phyloP scores from a whole-genome alignment of 2,888 invertebrate genomes.

The Sminthurinus aureus region DNA sequence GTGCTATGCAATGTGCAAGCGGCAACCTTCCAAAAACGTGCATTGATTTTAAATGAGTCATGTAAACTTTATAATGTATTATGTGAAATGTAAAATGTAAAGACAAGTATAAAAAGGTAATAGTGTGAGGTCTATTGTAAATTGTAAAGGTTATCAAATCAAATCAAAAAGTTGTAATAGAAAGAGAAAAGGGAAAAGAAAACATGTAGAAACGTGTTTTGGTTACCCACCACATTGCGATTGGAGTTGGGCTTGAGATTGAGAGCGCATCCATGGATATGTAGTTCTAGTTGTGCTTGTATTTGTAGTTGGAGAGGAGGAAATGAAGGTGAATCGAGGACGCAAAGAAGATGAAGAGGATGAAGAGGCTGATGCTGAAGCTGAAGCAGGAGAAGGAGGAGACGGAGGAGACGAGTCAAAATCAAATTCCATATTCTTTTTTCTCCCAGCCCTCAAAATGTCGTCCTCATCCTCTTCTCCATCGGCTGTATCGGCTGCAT shows the following conservation, averaged over 20 bases:
- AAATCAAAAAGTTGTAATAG: background rate
- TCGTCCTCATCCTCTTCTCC: background rate
- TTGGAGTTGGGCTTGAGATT: background rate
- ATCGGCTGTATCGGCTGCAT: background rate
- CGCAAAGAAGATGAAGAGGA: background rate
- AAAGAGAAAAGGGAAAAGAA: background rate
- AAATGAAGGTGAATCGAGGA: conserved; percentile 1
- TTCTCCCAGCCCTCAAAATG: background rate
- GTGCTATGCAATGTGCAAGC: too few species aligned
- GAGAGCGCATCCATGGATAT: conserved; percentile 37
- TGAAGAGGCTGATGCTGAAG: background rate
- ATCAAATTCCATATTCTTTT: conserved; percentile 12
- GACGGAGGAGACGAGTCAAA: conserved; percentile 17
- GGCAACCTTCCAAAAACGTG: too few species aligned
- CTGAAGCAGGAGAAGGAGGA: background rate
- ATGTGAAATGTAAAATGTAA: too few species aligned
- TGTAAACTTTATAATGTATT: too few species aligned
- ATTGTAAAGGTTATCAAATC: too few species aligned
- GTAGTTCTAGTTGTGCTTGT: background rate
- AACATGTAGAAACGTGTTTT: background rate
- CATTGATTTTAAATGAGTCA: too few species aligned
- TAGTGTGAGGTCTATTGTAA: too few species aligned
- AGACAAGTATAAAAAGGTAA: too few species aligned
- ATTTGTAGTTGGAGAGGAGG: background rate
- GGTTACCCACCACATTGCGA: conserved; percentile 21